phyloP scores from a whole-genome alignment of 1,140 invertebrate species.

The Plectus sambesii region DNA sequence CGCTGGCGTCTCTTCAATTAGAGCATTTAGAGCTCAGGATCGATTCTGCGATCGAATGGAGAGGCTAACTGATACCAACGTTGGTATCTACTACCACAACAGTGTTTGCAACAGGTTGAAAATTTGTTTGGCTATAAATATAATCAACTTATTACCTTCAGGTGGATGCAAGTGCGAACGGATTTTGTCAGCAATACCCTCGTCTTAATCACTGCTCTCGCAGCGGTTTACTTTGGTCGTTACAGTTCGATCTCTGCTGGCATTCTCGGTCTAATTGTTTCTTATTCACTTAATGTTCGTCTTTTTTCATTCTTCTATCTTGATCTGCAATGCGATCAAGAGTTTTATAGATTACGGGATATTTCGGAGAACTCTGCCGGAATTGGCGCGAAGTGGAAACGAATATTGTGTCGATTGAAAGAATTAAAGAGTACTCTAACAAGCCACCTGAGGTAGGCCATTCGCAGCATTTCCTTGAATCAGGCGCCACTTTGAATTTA shows the following conservation, averaged over 20 bases:
- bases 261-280: slow-evolving; percentile 73
- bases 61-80: too few species aligned
- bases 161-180: slow-evolving; percentile 73
- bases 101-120: too few species aligned
- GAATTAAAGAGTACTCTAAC: slow-evolving; percentile 56
- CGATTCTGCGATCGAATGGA: too few species aligned
- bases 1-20: slow-evolving; percentile 45
- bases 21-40: slow-evolving; percentile 42
- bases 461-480: not conserved
- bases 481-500: not conserved
- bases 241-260: slow-evolving; percentile 54
- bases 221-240: slow-evolving; percentile 66
- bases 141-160: too few species aligned
- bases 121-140: too few species aligned
- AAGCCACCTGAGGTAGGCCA: slow-evolving; percentile 43
- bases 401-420: slow-evolving; percentile 58
- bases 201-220: slow-evolving; percentile 73
- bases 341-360: too few species aligned
- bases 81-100: too few species aligned
- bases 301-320: too few species aligned
- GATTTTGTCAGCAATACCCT: slow-evolving; percentile 85
- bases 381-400: slow-evolving; percentile 55
- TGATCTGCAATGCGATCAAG: too few species aligned
- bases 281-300: slow-evolving; percentile 69
- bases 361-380: too few species aligned